Evolutionary conservation across 1,140 invertebrate species (phyloP).

Genomic region (Sarcophaga bullata): DNA sequence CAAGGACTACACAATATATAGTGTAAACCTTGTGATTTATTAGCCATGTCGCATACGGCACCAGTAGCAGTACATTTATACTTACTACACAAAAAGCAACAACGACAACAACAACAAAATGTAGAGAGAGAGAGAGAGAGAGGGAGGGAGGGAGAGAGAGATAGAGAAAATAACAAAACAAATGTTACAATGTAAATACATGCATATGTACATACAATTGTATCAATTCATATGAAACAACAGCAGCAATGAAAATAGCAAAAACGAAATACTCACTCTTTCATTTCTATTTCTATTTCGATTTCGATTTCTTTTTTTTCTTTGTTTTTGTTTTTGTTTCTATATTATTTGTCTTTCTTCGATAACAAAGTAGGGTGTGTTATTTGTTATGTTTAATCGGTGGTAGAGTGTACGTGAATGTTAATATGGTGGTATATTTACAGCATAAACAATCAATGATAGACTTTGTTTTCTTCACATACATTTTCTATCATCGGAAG

Average conservation of each 20-base stretch:
- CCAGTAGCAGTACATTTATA: constrained; percentile 33
- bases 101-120: not conserved
- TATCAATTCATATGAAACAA: constrained; percentile 35
- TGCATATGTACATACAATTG: not conserved
- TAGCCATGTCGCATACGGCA: constrained; percentile 41
- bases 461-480: constrained; percentile 26
- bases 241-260: not conserved
- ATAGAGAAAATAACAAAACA: constrained; percentile 5
- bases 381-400: not conserved
- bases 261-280: no score
- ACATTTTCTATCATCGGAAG: constrained; percentile 35
- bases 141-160: no score
- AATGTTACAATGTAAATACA: constrained; percentile 29
- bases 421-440: not conserved
- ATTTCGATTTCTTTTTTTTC: not conserved
- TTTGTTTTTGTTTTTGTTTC: not conserved
- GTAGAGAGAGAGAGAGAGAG: no score
- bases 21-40: constrained; percentile 42
- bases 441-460: constrained; percentile 40
- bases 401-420: no score
- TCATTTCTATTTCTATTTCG: no score
- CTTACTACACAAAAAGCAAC: constrained; percentile 23
- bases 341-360: not conserved
- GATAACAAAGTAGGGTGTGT: constrained; percentile 32
- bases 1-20: constrained; percentile 5